phyloP scores from a whole-genome alignment of 1,140 invertebrate species.

The Bombus pyrosoma region DNA sequence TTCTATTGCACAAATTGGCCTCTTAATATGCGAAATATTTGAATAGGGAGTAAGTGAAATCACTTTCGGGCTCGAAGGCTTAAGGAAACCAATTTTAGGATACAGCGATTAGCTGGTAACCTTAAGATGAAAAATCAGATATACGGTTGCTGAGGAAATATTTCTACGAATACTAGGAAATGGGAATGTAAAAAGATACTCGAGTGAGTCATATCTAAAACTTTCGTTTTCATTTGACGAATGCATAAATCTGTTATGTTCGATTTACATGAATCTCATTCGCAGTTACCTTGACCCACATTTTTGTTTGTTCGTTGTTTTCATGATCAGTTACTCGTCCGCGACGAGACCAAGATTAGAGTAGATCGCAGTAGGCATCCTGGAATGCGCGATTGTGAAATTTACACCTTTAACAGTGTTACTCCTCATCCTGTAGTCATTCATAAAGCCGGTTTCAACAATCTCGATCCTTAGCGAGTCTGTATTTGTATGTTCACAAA shows the following conservation, averaged over 20 bases:
- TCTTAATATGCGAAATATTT: too few relatives aligned
- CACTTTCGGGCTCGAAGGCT: too few relatives aligned
- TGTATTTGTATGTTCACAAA: constrained; percentile 48
- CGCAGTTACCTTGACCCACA: background rate
- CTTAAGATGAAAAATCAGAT: too few relatives aligned
- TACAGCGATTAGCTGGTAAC: too few relatives aligned
- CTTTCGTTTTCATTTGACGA: background rate
- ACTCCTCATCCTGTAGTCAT: constrained; percentile 46
- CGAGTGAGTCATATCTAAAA: background rate
- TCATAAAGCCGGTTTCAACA: constrained; percentile 52
- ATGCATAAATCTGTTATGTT: background rate
- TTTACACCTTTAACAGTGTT: constrained; percentile 11
- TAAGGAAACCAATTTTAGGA: too few relatives aligned
- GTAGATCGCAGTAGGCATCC: background rate
- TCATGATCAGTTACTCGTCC: background rate
- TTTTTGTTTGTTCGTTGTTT: background rate
- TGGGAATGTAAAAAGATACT: too few relatives aligned
- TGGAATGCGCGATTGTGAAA: constrained; percentile 46
- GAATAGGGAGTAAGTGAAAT: too few relatives aligned
- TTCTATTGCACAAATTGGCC: too few relatives aligned
- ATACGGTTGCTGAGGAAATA: too few relatives aligned
- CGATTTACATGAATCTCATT: background rate
- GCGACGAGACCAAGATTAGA: background rate
- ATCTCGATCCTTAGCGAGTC: constrained; percentile 24
- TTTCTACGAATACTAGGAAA: too few relatives aligned